These are phyloP conservation scores for Artemia sinica DNA, from an alignment of 2,888 invertebrate species.

Conservation along the genomic window DNA sequence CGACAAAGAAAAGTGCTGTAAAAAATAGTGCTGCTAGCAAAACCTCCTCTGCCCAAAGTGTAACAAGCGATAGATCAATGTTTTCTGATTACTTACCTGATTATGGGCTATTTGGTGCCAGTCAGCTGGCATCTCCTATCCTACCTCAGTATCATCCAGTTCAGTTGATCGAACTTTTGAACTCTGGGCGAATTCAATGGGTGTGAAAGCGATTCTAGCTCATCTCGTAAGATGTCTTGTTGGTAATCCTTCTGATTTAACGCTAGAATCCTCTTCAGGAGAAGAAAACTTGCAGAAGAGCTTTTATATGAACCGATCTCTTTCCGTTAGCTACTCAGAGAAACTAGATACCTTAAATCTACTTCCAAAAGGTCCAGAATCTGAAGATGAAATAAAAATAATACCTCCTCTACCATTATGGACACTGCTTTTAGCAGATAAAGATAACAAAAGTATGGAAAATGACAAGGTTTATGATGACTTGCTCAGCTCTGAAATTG, in stretches of 20 bases:
- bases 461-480: constrained; percentile 62
- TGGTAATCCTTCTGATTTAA: constrained; percentile 23
- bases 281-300: constrained; percentile 47
- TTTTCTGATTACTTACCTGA: constrained; percentile 45
- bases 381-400: constrained; percentile 66
- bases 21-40: not conserved
- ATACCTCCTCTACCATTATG: constrained; percentile 92
- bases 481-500: constrained; percentile 55
- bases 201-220: constrained; percentile 96
- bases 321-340: constrained; percentile 62
- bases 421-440: constrained; percentile 82
- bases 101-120: constrained; percentile 89
- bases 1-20: not conserved
- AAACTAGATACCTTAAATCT: constrained; percentile 21
- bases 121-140: constrained; percentile 88
- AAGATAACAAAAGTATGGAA: constrained; percentile 27
- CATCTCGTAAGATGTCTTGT: constrained; percentile 57
- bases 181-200: constrained; percentile 81
- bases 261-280: constrained; percentile 38
- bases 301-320: constrained; percentile 73
- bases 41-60: not conserved
- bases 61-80: not conserved
- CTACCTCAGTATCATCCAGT: constrained; percentile 98
- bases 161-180: constrained; percentile 90
- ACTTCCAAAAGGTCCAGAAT: constrained; percentile 1